Evolutionary conservation across 2,113 vertebrate genomes (phyloP).

Genomic region (Hemichromis elongatus): DNA sequence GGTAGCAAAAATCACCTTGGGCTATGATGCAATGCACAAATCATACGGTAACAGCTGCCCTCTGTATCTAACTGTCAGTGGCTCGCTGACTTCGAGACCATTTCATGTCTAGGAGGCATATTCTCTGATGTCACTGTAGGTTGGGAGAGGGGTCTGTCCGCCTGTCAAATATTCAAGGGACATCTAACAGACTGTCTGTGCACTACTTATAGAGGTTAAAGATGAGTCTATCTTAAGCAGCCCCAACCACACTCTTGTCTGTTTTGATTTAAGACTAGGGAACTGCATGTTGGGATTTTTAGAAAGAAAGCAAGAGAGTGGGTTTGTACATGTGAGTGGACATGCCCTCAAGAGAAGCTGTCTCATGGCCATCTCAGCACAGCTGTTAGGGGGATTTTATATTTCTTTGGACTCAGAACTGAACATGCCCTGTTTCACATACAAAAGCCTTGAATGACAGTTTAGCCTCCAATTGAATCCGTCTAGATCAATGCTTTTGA

Average conservation of each 20-base stretch:
- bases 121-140: slow-evolving; percentile 47
- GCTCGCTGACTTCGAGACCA: slow-evolving; percentile 36
- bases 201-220: slow-evolving; percentile 72
- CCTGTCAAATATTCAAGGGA: slow-evolving; percentile 57
- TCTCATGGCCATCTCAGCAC: background rate
- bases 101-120: slow-evolving; percentile 54
- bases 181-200: slow-evolving; percentile 22
- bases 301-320: background rate
- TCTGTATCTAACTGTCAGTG: slow-evolving; percentile 42
- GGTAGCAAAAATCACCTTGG: slow-evolving; percentile 40
- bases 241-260: slow-evolving; percentile 57
- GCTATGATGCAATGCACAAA: slow-evolving; percentile 24
- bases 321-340: background rate
- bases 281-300: background rate
- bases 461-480: background rate
- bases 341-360: slow-evolving; percentile 25
- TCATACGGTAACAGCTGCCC: slow-evolving; percentile 46
- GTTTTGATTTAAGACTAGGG: slow-evolving; percentile 44
- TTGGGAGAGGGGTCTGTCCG: slow-evolving; percentile 24
- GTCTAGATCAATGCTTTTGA: background rate
- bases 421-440: background rate
- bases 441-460: background rate
- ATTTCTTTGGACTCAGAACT: slow-evolving; percentile 1
- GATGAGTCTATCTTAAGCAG: slow-evolving; percentile 60
- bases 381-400: slow-evolving; percentile 7